A percentile compares a stretch with the other conserved stretches of the same genome.
phyloP scores from a whole-genome alignment of 2,797 vertebrate species.

The Sebastiscus albofasciatus region DNA sequence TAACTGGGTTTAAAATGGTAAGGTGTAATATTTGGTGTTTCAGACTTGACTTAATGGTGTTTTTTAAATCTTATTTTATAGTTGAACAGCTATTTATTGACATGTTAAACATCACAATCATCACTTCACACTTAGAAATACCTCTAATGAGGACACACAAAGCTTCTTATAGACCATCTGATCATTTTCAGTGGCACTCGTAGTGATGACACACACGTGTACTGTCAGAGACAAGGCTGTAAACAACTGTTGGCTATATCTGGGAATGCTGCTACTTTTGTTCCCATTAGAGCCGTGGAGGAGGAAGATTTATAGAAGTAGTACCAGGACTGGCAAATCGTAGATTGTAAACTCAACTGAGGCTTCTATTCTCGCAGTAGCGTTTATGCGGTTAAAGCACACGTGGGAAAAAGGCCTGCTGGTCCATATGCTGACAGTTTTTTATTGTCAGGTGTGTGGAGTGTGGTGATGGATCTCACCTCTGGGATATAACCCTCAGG shows the following conservation, averaged over 20 bases:
- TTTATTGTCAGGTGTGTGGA: conserved; percentile 19
- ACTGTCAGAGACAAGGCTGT: not conserved
- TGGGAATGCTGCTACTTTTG: not conserved
- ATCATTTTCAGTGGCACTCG: not conserved
- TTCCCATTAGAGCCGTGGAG: not conserved
- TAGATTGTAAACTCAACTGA: not conserved
- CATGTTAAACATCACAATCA: not conserved
- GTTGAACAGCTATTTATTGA: not conserved
- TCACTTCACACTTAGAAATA: not conserved
- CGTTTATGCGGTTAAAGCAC: conserved; percentile 4
- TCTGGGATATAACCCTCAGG: conserved; percentile 4
- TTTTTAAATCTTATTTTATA: not conserved
- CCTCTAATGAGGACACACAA: not conserved
- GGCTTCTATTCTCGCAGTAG: not conserved
- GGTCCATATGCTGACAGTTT: conserved; percentile 10
- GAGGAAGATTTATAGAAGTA: not conserved
- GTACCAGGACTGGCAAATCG: not conserved
- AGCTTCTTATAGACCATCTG: not conserved
- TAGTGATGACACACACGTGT: not conserved
- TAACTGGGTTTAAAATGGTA: not conserved
- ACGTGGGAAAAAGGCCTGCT: conserved; percentile 4
- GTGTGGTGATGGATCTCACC: conserved; percentile 23
- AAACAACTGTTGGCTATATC: not conserved
- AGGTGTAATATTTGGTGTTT: not conserved
- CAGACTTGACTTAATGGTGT: not conserved